Evolutionary conservation across 1,140 invertebrate genomes (phyloP).

Genomic region (Caenorhabditis tropicalis): DNA sequence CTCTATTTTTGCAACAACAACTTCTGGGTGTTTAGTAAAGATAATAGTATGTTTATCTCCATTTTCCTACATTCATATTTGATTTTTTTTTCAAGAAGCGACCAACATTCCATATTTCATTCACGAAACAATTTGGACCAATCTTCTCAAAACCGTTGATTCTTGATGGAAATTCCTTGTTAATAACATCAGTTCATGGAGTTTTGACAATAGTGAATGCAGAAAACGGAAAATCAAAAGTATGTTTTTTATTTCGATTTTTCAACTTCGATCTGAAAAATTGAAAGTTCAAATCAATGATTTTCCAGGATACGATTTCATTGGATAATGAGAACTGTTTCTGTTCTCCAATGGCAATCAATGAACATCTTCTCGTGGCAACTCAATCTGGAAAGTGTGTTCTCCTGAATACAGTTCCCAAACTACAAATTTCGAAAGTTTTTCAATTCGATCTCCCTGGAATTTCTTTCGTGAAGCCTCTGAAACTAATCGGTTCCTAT

Average conservation of each 20-base stretch:
- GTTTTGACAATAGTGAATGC: neutral
- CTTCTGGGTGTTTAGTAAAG: neutral
- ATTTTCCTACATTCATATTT: neutral
- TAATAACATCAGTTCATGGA: neutral
- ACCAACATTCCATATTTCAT: neutral
- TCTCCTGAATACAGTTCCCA: neutral
- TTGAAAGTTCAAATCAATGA: neutral
- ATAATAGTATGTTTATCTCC: too few species aligned
- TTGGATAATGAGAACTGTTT: neutral
- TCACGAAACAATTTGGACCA: neutral
- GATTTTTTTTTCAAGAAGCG: neutral
- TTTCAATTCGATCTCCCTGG: neutral
- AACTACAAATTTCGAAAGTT: neutral
- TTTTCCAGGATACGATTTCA: neutral
- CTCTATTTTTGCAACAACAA: neutral
- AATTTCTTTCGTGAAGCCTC: conserved; percentile 2
- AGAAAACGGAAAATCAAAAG: neutral
- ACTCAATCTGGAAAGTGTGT: neutral
- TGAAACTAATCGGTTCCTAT: neutral
- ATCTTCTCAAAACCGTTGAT: neutral
- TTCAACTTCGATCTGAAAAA: too few species aligned
- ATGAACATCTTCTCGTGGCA: neutral
- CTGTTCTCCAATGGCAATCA: neutral
- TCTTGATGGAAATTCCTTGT: neutral
- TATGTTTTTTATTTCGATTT: neutral